Conservation (phyloP, 2,797 vertebrate genomes). For the Aldrovandia affinis region DNA sequence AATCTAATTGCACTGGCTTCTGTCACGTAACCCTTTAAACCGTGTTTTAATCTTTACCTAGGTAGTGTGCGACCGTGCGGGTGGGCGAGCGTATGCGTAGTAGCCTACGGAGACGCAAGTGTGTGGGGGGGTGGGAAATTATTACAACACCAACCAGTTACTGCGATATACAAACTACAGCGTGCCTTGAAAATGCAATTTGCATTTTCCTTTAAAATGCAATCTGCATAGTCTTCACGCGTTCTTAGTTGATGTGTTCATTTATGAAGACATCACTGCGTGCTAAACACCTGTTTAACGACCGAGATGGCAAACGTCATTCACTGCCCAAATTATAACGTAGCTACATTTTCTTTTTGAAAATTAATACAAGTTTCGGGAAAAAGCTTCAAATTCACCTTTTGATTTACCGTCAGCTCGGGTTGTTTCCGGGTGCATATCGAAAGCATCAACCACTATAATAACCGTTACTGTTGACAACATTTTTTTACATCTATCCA, state of each 20-base stretch:
- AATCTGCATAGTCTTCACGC: not conserved
- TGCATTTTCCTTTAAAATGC: not conserved
- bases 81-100: not conserved
- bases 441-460: not conserved
- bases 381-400: not conserved
- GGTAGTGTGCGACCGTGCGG: not conserved
- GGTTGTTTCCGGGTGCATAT: not conserved
- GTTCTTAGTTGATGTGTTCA: not conserved
- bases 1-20: not conserved
- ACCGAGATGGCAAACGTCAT: not conserved
- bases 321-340: not conserved
- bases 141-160: not conserved
- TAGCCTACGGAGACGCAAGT: not conserved
- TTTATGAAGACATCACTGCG: not conserved
- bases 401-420: not conserved
- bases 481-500: conserved; percentile 1
- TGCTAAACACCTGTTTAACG: not conserved
- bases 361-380: too few species aligned
- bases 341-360: not conserved
- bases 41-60: not conserved
- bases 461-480: not conserved
- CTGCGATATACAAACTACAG: not conserved
- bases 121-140: not conserved
- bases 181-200: not conserved
- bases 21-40: not conserved